Evolutionary conservation across 2,113 vertebrate genomes (phyloP), one percentile per base, ranked within the genome.

Genomic region (Bujurquina vittata): DNA sequence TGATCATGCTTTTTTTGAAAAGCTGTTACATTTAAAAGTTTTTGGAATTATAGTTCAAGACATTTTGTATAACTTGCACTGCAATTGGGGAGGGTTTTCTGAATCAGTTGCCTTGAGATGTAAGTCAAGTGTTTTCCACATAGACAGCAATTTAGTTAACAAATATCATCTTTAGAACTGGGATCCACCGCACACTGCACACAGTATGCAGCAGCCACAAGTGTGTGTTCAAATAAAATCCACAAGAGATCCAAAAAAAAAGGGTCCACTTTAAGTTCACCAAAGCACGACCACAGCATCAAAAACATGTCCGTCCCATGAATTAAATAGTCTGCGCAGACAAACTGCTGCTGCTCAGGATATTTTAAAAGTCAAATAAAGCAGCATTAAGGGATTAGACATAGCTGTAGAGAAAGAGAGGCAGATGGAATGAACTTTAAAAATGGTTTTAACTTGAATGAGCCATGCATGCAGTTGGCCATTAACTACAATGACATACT

Each of bases 401-500:
- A 57, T 73, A 46, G 37, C 62, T 20, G 52, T 57, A n/a, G 2
- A 20, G 52, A 56, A 46, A 43, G 29, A 43, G 22, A 12, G 10
- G 37, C 40, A 75, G 29, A 52, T 69, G 26, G 59, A 63, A 54
- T 56, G 15, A 59, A 72, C 18, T 78, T 84, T 59, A 83, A 76
- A 72, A 79, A 57, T n/a, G 40, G 55, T 67, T 79, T 29, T 20
- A 81, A 88, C 57, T 58, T 37, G 37, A 90, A 76, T 83, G 74
- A 87, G 77, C 20, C n/a, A 73, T 57, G 77, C 74, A 59, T 52
- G 74, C 75, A 80, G 61, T 85, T 73, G 56, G 59, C 77, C 81
- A 80, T 88, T 81, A 87, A 76, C 67, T 69, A 69, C 76, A 87
- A 79, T 67, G 83, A 58, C 18, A 83, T 78, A 74, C 78, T 75